These are phyloP conservation scores for Phalera bucephala DNA, from an alignment of 2,888 invertebrate species.

Conservation along the genomic window DNA sequence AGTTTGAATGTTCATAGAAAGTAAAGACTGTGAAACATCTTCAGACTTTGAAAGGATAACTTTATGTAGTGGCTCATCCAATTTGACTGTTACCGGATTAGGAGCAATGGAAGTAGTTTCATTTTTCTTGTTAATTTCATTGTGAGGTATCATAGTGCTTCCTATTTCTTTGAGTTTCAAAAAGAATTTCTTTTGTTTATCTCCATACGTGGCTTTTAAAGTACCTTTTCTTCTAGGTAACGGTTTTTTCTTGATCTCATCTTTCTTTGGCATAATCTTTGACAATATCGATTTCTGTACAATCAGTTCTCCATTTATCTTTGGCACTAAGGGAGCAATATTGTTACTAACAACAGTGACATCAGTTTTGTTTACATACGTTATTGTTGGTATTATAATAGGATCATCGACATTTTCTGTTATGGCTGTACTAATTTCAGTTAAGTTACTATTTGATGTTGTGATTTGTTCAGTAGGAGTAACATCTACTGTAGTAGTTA, in stretches of 20 bases:
- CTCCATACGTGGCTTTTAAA: slow-evolving; percentile 77
- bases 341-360: slow-evolving; percentile 52
- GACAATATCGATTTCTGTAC: slow-evolving; percentile 51
- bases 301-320: slow-evolving; percentile 56
- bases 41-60: slow-evolving; percentile 7
- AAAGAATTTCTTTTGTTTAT: slow-evolving; percentile 69
- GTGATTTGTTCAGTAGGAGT: slow-evolving; percentile 11
- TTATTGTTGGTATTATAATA: slow-evolving; percentile 60
- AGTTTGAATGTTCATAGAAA: slow-evolving; percentile 1
- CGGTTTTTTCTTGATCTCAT: slow-evolving; percentile 62
- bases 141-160: slow-evolving; percentile 3
- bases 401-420: slow-evolving; percentile 40
- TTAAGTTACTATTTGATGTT: slow-evolving; percentile 8
- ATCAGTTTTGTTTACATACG: slow-evolving; percentile 39
- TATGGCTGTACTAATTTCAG: slow-evolving; percentile 10
- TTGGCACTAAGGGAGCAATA: slow-evolving; percentile 49
- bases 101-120: slow-evolving; percentile 1
- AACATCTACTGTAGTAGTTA: slow-evolving; percentile 5
- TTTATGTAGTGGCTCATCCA: slow-evolving; percentile 8
- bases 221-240: slow-evolving; percentile 73
- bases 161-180: slow-evolving; percentile 33
- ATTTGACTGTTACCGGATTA: neutral
- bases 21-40: neutral
- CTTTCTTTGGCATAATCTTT: slow-evolving; percentile 53
- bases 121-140: neutral